phyloP scores from a whole-genome alignment of 1,140 invertebrate species.

The Cataglyphis hispanica region DNA sequence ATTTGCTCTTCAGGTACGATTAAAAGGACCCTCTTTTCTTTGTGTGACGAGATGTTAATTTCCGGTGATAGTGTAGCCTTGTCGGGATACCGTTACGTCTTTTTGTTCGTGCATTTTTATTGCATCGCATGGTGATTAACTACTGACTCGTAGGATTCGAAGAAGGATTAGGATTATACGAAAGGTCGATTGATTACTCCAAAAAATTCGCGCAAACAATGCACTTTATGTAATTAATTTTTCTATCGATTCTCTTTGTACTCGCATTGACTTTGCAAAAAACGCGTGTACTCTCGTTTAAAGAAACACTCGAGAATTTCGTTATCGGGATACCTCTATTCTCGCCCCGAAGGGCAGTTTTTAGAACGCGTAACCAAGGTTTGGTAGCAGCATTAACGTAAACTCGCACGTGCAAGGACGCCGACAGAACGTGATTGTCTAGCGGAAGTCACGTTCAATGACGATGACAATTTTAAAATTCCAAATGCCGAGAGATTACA shows the following conservation, averaged over 20 bases:
- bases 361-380: constrained; percentile 38
- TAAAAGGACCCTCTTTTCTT: background rate
- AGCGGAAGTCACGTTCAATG: constrained; percentile 70
- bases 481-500: constrained; percentile 48
- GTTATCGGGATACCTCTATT: background rate
- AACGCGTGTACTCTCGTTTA: background rate
- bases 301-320: background rate
- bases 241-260: too few species aligned
- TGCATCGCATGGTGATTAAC: constrained; percentile 25
- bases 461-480: constrained; percentile 59
- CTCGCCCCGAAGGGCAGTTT: constrained; percentile 48
- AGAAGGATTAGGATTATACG: background rate
- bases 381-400: constrained; percentile 15
- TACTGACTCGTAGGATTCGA: constrained; percentile 44
- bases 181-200: background rate
- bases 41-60: constrained; percentile 72
- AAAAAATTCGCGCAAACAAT: constrained; percentile 16
- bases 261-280: background rate
- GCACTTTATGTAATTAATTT: background rate
- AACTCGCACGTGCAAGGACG: constrained; percentile 60
- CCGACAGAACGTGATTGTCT: constrained; percentile 55
- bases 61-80: constrained; percentile 51
- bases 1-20: background rate
- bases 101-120: constrained; percentile 39
- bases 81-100: constrained; percentile 69